Percentiles rank a stretch among this genome's conserved stretches.
phyloP scores from a whole-genome alignment of 2,113 vertebrate genomes.

The Festucalex cinctus region DNA sequence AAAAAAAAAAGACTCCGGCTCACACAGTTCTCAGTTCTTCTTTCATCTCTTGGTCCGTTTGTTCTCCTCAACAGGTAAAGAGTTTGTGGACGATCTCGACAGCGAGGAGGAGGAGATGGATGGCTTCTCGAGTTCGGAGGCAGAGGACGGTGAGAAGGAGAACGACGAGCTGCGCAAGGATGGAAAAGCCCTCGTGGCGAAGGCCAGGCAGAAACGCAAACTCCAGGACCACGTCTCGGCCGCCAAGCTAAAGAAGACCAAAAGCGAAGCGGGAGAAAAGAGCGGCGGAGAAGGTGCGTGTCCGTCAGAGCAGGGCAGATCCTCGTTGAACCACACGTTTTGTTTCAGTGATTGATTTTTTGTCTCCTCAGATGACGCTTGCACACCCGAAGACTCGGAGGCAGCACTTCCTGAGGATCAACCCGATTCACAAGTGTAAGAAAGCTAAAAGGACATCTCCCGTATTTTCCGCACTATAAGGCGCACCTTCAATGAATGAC shows the following conservation, averaged over 20 bases:
- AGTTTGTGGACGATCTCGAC: constrained; percentile 29
- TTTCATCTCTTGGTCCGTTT: not conserved
- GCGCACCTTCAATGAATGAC: no score
- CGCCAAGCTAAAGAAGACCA: constrained; percentile 40
- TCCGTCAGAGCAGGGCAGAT: not conserved
- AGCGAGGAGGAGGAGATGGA: constrained; percentile 38
- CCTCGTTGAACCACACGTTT: not conserved
- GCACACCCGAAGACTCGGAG: constrained; percentile 38
- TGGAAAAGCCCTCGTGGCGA: constrained; percentile 12
- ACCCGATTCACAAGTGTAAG: constrained; percentile 45
- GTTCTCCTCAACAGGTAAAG: not conserved
- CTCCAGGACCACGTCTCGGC: constrained; percentile 58
- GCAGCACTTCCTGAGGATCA: constrained; percentile 35
- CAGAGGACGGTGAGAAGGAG: constrained; percentile 77
- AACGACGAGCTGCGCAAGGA: constrained; percentile 73
- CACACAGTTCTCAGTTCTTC: no score
- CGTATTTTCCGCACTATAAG: no score
- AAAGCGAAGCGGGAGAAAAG: constrained; percentile 20
- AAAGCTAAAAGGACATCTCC: not conserved
- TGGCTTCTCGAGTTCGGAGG: constrained; percentile 25
- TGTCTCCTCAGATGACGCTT: constrained; percentile 37
- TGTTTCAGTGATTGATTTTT: not conserved
- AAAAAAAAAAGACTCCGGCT: no score
- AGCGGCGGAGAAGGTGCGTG: constrained; percentile 30
- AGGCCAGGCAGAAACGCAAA: constrained; percentile 67